Evolutionary conservation across 2,113 vertebrate species (phyloP), one percentile per base, ranked within the genome.

Genomic region (Scomber colias): DNA sequence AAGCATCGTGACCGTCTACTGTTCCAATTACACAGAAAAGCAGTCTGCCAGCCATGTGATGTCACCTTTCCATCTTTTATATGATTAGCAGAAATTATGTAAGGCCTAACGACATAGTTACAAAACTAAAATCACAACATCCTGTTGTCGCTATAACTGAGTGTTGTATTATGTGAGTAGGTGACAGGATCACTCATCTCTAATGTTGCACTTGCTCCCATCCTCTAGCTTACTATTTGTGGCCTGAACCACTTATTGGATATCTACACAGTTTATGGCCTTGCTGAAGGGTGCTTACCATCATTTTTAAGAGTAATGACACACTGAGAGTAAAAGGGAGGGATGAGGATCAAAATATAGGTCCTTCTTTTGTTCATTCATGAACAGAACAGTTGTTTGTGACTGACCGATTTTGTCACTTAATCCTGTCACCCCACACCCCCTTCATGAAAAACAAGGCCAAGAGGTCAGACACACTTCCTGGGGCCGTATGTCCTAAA

Each of bases 11-110:
- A 27, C 31, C 1, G 50, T 75, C 77, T 83, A 35, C 75, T 56
- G 75, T 11, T 82, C 65, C 57, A 80, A 81, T 84, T 72, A 83
- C 57, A 78, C 50, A 57, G 8, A 44, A 71, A 68, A 44, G 16
- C 57, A 27, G 53, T 66, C 35, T 2, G 0, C 35, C 35, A 40
- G 35, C 35, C 35, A 40, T 10, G 12, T 85, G 64, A 76, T 4
- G 64, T 79, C 80, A 75, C 46, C 17, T 59, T 69, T 62, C 44
- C 66, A 46, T 64, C 31, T 76, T 84, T 77, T 55, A 70, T 46
- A 56, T 75, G 65, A 83, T 85, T 55, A 88, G 65, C 46, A 74
- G 19, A 89, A 87, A 77, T 88, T 40, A 92, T 64, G 80, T 64
- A 86, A 92, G 84, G 72, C 54, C 40, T 40, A 11, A 48, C n/a